Evolutionary conservation across 2,797 vertebrate genomes (phyloP), one percentile per base, ranked within the genome.

Genomic region (Galago senegalensis): DNA sequence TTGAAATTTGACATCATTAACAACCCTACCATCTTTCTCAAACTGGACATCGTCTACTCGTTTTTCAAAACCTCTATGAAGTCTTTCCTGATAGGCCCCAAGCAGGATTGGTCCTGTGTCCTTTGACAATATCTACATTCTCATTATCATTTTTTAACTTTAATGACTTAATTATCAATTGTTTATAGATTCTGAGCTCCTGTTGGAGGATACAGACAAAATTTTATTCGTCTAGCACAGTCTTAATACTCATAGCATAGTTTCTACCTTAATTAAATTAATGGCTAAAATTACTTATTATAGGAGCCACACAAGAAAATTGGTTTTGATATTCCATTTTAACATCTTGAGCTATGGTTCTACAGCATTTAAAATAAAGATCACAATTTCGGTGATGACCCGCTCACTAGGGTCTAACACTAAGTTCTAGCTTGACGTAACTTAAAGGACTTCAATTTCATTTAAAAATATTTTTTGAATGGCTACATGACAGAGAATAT

Each of bases 101-200:
- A 60, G 29, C 8, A 77, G 13, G 73, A 25, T 16, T 88, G 58
- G 61, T 85, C n/a, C 46, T 79, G 5, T 83, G 16, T 91, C 75
- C 61, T 94, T 63, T 95, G 89, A 92, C 20, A 29, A 7, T 63
- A 49, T 75, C n/a, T 37, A 75, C 43, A 72, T 46, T 82, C 20
- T 83, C 56, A 27, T 43, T 23, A 75, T 21, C 21, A 95, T 76
- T 9, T 95, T 96, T 82, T 49, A 84, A 84, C 91, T 94, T 93
- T 80, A 92, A 86, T 56, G 46, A 18, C 58, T 89, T 93, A 91
- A 73, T 73, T 18, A 3, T 77, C 82, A 80, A 60, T 85, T 90
- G 65, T 84, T 93, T 53, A 63, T 34, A 77, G 49, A 86, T 82
- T 93, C 21, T 86, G n/a, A 94, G n/a, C 31, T 93, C 34, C 13